Percentiles rank a stretch among this genome's conserved stretches.
phyloP scores from a whole-genome alignment of 1,140 invertebrate genomes.

The Heliothis virescens region DNA sequence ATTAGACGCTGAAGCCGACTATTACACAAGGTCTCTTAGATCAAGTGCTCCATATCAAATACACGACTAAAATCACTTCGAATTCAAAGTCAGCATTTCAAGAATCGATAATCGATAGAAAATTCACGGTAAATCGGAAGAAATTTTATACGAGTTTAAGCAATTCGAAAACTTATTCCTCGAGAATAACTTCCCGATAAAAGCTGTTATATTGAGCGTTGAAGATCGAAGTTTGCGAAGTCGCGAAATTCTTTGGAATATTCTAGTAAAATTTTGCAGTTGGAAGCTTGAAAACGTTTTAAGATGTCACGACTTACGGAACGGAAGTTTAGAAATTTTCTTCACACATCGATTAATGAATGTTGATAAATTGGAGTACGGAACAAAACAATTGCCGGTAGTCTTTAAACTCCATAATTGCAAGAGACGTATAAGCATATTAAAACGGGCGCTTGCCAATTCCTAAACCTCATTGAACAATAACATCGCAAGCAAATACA shows the following conservation, averaged over 20 bases:
- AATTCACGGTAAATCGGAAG: slow-evolving; percentile 22
- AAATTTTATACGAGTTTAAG: slow-evolving; percentile 19
- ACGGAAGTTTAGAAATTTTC: background rate
- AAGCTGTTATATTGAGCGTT: slow-evolving; percentile 31
- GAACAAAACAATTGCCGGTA: background rate
- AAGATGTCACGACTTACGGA: background rate
- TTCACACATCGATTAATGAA: background rate
- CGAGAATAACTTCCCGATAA: slow-evolving; percentile 24
- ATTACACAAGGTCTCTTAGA: background rate
- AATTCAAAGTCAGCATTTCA: slow-evolving; percentile 9
- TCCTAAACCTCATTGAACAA: background rate
- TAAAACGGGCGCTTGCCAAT: background rate
- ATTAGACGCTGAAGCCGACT: background rate
- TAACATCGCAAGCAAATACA: slow-evolving; percentile 1
- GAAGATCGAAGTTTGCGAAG: slow-evolving; percentile 26
- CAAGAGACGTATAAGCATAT: background rate
- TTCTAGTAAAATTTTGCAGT: slow-evolving; percentile 17
- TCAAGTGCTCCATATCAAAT: background rate
- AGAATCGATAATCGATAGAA: slow-evolving; percentile 17
- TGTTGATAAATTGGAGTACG: background rate
- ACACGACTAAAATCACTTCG: background rate
- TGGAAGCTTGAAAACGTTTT: slow-evolving; percentile 16
- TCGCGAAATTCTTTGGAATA: slow-evolving; percentile 13
- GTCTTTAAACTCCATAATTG: background rate
- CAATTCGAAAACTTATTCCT: slow-evolving; percentile 26